Evolutionary conservation across 92 coral and sea anemone genomes (phyloP).

Genomic region (Palythoa grandis): DNA sequence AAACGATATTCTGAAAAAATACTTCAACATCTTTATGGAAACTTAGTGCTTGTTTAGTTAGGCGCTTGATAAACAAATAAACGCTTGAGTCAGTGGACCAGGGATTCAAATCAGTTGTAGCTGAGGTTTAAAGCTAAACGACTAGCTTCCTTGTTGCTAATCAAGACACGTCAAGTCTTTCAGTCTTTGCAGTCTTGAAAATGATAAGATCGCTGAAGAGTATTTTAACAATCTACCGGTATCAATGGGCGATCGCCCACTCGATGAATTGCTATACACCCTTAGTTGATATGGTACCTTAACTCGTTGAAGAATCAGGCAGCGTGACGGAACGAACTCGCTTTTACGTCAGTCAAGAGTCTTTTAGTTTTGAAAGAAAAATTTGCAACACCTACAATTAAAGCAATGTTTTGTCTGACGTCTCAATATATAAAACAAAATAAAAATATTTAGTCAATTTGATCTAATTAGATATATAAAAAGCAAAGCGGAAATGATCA

Average conservation of each 20-base stretch:
- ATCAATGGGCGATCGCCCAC: neutral
- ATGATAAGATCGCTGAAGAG: neutral
- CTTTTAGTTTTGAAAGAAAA: neutral
- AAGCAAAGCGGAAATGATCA: constrained; percentile 31
- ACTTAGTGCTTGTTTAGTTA: no score
- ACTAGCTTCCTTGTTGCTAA: neutral
- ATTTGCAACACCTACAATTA: neutral
- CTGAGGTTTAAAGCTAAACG: no score
- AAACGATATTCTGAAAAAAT: no score
- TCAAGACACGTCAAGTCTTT: neutral
- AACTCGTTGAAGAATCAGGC: neutral
- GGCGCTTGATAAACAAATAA: no score
- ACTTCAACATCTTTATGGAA: no score
- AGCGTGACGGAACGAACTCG: neutral
- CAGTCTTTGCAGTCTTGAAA: no score
- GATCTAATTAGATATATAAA: neutral
- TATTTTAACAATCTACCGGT: neutral
- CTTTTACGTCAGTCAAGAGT: neutral
- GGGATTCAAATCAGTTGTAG: no score
- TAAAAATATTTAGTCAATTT: neutral
- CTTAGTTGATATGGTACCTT: neutral
- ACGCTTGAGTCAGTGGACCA: no score
- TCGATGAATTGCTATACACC: neutral
- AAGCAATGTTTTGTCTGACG: constrained; percentile 8
- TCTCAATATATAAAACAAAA: neutral